phyloP scores from a whole-genome alignment of 2,797 vertebrate species.

The Rhabdophis nuchalis region DNA sequence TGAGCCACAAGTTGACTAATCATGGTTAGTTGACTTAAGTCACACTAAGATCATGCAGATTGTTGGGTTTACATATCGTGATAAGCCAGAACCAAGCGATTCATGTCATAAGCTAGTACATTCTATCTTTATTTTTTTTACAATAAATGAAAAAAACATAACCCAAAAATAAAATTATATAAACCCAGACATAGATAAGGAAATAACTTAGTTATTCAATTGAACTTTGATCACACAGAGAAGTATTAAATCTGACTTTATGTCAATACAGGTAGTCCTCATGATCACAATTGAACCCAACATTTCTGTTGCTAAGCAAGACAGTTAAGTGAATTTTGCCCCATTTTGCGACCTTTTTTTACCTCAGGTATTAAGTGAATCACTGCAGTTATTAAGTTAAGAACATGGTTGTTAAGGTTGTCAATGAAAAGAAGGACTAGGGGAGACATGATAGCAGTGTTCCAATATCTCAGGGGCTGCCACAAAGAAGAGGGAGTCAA shows the following conservation, averaged over 20 bases:
- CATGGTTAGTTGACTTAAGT: neutral
- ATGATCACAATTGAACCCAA: neutral
- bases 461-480: no score
- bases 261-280: neutral
- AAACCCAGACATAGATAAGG: neutral
- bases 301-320: neutral
- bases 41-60: neutral
- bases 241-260: neutral
- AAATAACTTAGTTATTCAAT: neutral
- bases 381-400: neutral
- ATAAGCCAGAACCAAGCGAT: neutral
- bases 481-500: no score
- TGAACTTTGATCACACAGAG: neutral
- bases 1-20: neutral
- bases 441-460: no score
- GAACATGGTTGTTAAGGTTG: neutral
- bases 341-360: neutral
- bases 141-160: neutral
- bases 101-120: neutral
- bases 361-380: neutral
- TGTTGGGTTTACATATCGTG: neutral
- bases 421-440: no score
- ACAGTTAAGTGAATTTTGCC: neutral
- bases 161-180: neutral
- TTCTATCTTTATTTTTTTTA: neutral